Evolutionary conservation across 1,140 invertebrate genomes (phyloP).

Genomic region (Littorina saxatilis): DNA sequence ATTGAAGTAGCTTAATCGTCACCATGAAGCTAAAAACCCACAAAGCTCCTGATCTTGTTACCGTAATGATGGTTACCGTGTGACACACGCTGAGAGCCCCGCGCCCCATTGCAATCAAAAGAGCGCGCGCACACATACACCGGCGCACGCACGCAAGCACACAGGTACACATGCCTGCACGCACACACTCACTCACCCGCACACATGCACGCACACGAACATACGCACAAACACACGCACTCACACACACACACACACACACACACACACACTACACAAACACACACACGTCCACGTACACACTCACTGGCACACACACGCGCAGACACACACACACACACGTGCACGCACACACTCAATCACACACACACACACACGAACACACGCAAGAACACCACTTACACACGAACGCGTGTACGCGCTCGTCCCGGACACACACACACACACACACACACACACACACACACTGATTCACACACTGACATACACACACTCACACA

Average conservation of each 20-base stretch:
- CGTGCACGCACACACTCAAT: not conserved
- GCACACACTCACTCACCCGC: not conserved
- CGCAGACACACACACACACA: not conserved
- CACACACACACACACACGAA: not conserved
- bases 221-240: not conserved
- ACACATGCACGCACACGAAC: conserved; percentile 4
- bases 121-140: not conserved
- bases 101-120: no score
- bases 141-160: not conserved
- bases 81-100: no score
- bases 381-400: no score
- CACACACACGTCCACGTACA: not conserved
- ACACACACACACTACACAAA: conserved; percentile 25
- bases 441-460: conserved; percentile 14
- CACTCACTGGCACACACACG: not conserved
- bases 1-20: no score
- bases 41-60: no score
- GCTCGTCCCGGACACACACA: not conserved
- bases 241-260: conserved; percentile 2
- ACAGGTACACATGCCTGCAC: not conserved
- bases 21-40: no score
- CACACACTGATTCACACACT: no score
- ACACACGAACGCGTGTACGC: no score
- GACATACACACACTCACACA: no score
- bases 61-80: no score